These are phyloP conservation scores for Ctenodactylus gundi DNA, from an alignment of 2,113 vertebrate genomes.

Conservation along the genomic window DNA sequence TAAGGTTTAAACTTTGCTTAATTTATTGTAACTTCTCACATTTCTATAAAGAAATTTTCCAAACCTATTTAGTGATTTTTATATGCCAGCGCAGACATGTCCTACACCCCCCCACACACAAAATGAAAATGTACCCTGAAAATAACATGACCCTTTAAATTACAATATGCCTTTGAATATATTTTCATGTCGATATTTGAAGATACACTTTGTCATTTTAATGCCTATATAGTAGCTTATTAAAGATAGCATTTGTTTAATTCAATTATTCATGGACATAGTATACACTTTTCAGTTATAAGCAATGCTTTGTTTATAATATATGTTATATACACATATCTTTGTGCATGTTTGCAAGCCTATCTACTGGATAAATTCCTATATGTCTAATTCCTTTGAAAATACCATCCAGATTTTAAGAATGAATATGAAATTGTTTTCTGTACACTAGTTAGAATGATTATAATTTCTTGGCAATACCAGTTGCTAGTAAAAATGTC, in stretches of 20 bases:
- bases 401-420: not conserved
- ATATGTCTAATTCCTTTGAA: not conserved
- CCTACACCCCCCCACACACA: not conserved
- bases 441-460: not conserved
- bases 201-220: not conserved
- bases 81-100: not conserved
- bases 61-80: constrained; percentile 2
- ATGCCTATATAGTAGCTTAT: not conserved
- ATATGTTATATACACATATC: not conserved
- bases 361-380: not conserved
- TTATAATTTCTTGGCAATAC: not conserved
- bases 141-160: no score
- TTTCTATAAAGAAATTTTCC: not conserved
- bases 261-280: not conserved
- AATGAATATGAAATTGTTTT: not conserved
- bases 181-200: not conserved
- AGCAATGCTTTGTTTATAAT: not conserved
- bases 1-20: constrained; percentile 4
- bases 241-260: not conserved
- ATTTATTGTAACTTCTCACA: not conserved
- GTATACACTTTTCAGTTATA: not conserved
- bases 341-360: not conserved
- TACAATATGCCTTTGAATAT: not conserved
- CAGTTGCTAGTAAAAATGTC: not conserved
- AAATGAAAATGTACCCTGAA: no score